Base-by-base conservation (phyloP, 2,797 vertebrate genomes). In the Dryobates pubescens region DNA sequence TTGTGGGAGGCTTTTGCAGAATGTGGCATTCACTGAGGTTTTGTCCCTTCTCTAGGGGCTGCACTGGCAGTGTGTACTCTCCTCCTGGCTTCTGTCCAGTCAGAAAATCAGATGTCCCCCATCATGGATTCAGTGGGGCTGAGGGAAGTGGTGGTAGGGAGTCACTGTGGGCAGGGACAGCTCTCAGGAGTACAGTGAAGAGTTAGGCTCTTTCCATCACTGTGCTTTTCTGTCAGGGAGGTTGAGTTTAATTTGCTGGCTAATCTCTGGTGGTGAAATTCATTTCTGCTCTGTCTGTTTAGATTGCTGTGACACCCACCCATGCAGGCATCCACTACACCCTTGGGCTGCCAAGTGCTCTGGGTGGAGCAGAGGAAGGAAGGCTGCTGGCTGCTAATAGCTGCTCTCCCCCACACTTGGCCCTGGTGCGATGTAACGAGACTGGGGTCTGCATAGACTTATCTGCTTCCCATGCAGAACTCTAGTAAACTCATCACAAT, bases 241-340 rank as follows among this genome's bases (percentile, higher is more conserved):
- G 24, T n/a, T 59, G 77, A 83, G 34, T 80, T 93, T 92, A 92
- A 92, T 96, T 94, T 93, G 79, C 84, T 94, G 79, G 72, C 56
- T 94, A n/a, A 78, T 95, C 76, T 93, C 88, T 57, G 84, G 70
- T 63, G 70, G 56, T 88, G 82, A 83, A 93, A 92, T 89, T 95
- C 0, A 51, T 90, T 94, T 95, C 94, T 95, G 82, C 72, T 92
- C 84, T 92, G 75, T 85, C 83, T 94, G 86, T 92, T 96, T 68
- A 83, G 73, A 89, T 89, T 63, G 84, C 57, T 1, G 19, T 93
- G 90, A 92, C 84, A 87, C 70, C 38, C 14, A 69, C 63, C 63
- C 67, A 0, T 72, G 83, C 75, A 10, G 2, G 51, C 2, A 0
- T 86, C 72, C 22, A 5, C 43, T 18, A 65, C 73, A 90, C 82